Evolutionary conservation across 2,888 invertebrate genomes (phyloP), one percentile per base, ranked within the genome.

Genomic region (Euplagia quadripunctaria): DNA sequence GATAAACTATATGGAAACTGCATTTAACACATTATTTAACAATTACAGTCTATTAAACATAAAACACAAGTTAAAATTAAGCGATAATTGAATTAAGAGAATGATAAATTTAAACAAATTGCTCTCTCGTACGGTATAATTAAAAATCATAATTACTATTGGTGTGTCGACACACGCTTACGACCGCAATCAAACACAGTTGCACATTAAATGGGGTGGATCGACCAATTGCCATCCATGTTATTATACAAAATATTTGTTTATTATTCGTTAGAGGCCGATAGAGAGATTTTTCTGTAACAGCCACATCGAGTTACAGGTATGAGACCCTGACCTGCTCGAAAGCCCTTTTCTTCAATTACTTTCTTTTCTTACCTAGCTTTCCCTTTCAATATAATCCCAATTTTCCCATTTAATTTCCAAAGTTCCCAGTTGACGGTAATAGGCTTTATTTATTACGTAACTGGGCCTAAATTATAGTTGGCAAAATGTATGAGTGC

Each of bases 141-240:
- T 92, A 92, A 92, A 92, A 92, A 89, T 89, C 90, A 91, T 90
- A 91, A 93, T 91, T 91, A 91, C 88, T 87, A 82, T 82, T 79
- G 86, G 86, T 85, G 78, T 85, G 85, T 82, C 86, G 87, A 86
- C 88, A 86, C 80, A 82, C 82, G 87, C 79, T 87, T 84, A 88
- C 89, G 88, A 94, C 95, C 95, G 95, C 95, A 95, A 91, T 95
- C 95, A 95, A 92, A 92, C 90, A 90, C 95, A 95, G 88, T 89
- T 91, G 92, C 90, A 91, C 90, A 91, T 93, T 93, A 92, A 92
- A 91, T 89, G 77, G 73, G 84, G 86, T 77, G 70, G 16, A 11
- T 61, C 12, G 1, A 31, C 65, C 75, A 64, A 63, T 80, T 80
- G 3, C 0, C 20, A 58, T 49, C 68, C 68, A 14, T 71, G 61